Evolutionary conservation across 1,140 invertebrate genomes (phyloP).

Genomic region (Proctacanthus coquilletti): DNA sequence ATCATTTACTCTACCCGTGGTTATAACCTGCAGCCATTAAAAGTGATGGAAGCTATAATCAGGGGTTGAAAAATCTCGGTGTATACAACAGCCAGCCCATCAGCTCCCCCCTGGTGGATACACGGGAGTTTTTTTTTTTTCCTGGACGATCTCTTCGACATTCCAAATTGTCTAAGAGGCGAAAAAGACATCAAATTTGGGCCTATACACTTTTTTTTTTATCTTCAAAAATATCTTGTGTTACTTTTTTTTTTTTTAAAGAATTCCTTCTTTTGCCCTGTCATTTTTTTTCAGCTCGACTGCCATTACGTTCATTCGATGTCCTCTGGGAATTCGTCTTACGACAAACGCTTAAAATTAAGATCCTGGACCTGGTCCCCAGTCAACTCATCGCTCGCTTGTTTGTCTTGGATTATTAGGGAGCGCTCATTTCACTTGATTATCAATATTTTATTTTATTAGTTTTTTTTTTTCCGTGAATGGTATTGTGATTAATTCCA

Average conservation of each 20-base stretch:
- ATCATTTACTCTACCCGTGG: background rate
- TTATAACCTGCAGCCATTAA: constrained; percentile 4
- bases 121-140: background rate
- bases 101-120: background rate
- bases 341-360: background rate
- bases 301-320: background rate
- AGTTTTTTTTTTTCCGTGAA: background rate
- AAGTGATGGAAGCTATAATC: constrained; percentile 4
- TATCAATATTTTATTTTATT: too few relatives aligned
- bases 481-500: background rate
- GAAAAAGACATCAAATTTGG: constrained; percentile 1
- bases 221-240: background rate
- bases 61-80: background rate
- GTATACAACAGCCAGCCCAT: too few relatives aligned
- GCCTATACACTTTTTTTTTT: background rate
- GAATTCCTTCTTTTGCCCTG: background rate
- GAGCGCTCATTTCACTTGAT: too few relatives aligned
- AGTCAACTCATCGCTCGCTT: too few relatives aligned
- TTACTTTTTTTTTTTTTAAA: background rate
- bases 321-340: background rate
- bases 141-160: background rate
- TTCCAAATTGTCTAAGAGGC: background rate
- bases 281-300: background rate
- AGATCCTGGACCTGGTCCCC: too few relatives aligned
- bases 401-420: too few relatives aligned